Percentiles rank a stretch among this genome's conserved stretches.
phyloP scores from a whole-genome alignment of 2,888 invertebrate genomes.

The Dione juno region DNA sequence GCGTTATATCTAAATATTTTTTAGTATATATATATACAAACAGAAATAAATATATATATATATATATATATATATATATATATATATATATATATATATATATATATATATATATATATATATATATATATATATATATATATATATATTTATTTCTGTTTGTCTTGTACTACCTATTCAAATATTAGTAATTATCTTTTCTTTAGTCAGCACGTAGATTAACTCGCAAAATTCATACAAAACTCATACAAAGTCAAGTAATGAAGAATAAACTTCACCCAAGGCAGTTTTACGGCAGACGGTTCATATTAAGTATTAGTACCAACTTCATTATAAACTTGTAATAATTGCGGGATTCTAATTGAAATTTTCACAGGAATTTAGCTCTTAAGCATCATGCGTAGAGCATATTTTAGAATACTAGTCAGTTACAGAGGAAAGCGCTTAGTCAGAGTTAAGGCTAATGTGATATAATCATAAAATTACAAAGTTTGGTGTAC shows the following conservation, averaged over 20 bases:
- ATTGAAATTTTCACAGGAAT: conserved; percentile 27
- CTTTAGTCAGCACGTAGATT: conserved; percentile 2
- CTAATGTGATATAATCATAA: conserved; percentile 27
- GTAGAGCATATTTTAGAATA: conserved; percentile 2
- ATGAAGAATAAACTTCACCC: conserved; percentile 43
- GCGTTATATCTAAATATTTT: no score
- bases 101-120: no score
- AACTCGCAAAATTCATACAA: conserved; percentile 26
- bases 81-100: no score
- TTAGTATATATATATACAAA: no score
- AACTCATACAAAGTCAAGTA: conserved; percentile 34
- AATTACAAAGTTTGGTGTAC: conserved; percentile 12
- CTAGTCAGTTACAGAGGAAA: background rate
- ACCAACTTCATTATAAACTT: conserved; percentile 40
- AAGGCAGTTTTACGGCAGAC: conserved; percentile 40
- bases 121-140: no score
- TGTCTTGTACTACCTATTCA: background rate
- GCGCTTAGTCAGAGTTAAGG: conserved; percentile 23
- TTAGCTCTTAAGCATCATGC: background rate
- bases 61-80: no score
- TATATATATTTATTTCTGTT: no score
- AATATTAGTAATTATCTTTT: conserved; percentile 10
- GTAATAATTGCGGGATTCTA: conserved; percentile 37
- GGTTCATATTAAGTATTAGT: conserved; percentile 39
- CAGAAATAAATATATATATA: no score